Base-by-base conservation (phyloP, 64 coral and sea anemone species). In the Anthopleura sola region DNA sequence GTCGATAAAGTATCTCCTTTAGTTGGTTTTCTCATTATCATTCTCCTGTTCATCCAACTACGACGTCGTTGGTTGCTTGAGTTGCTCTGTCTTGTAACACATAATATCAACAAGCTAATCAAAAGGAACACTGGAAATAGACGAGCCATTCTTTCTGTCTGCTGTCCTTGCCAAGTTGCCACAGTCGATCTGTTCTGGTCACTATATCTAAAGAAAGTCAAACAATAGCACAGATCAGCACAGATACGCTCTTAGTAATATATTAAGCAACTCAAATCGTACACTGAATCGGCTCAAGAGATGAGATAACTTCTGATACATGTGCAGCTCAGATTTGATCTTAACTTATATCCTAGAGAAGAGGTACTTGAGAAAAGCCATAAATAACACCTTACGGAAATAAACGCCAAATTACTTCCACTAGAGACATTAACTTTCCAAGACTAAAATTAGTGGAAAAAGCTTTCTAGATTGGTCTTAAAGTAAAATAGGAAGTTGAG, bases 401-500 rank as follows among this genome's bases (percentile, higher is more conserved):
- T 29, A 71, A 71, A n/a, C n/a, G 66, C 28, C 29, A 71, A 71
- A 71, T 32, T 71, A 34, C 28, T 71, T 71, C 66, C 66, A 71
- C 26, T 32, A 29, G 26, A 3, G 31, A 34, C 66, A 71, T 71
- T 71, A 71, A 7, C 16, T 71, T 44, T 71, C 29, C n/a, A 32
- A 34, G 8, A 71, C 66, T 28, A 71, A 71, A 71, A 71, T 32
- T 71, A 36, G 66, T 29, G 66, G 28, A 23, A 44, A 71, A 71
- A 71, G 66, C 66, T 71, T 71, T 71, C 66, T 34, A 71, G n/a
- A 71, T 36, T 71, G 26, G 66, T 12, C 66, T 71, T 34, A 71
- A 71, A 71, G 66, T 32, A 36, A 71, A 32, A 71, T 71, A 71
- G 66, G 66, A 71, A 71, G 66, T 71, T 71, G 26, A 71, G 28